Conservation (phyloP, 2,113 vertebrate genomes). For the Phylloscopus trochiloides region DNA sequence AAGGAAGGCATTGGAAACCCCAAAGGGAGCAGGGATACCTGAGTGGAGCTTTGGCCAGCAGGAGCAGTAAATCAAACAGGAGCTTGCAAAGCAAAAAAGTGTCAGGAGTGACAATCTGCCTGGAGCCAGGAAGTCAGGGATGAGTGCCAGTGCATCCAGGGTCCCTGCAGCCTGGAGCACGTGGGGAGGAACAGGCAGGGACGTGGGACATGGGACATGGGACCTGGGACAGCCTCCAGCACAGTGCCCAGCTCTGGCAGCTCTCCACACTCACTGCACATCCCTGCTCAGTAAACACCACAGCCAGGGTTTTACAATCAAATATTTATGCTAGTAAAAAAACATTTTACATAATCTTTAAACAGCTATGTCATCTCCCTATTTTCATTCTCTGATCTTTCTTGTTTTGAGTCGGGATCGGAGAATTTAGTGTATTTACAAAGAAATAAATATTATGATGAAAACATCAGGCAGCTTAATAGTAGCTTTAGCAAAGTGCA, state of each 20-base stretch:
- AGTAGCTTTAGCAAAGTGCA: conserved; percentile 69
- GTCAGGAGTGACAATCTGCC: background rate
- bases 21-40: background rate
- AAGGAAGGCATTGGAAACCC: background rate
- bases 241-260: background rate
- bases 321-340: conserved; percentile 79
- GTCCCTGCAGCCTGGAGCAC: background rate
- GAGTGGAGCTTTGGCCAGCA: background rate
- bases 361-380: conserved; percentile 77
- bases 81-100: background rate
- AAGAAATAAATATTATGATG: conserved; percentile 81
- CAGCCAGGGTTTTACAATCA: conserved; percentile 74
- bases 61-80: background rate
- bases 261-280: conserved; percentile 11
- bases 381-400: conserved; percentile 77
- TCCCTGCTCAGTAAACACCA: conserved; percentile 67
- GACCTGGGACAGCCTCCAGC: background rate
- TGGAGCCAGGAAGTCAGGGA: fast-evolving
- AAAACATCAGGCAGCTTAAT: conserved; percentile 69
- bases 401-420: conserved; percentile 69
- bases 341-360: conserved; percentile 77
- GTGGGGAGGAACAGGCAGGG: background rate
- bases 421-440: conserved; percentile 75
- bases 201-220: background rate
- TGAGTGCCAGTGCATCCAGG: fast-evolving